Evolutionary conservation across 2,888 invertebrate genomes (phyloP).

Genomic region (Teleogryllus oceanicus): DNA sequence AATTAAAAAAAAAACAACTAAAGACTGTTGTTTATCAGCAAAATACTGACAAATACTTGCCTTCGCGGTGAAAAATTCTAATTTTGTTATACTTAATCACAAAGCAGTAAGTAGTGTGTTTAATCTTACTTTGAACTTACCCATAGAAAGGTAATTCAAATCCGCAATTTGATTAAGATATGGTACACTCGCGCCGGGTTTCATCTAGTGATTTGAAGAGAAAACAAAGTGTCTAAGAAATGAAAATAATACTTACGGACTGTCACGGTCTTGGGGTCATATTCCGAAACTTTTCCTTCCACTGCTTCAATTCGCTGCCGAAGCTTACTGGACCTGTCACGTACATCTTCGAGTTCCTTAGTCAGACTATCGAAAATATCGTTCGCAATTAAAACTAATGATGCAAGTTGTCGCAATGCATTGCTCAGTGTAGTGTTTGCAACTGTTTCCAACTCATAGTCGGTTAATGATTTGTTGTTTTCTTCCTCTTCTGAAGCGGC

Average conservation of each 20-base stretch:
- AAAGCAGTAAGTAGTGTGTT: too few relatives aligned
- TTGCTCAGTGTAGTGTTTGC: constrained; percentile 82
- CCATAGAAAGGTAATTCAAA: too few relatives aligned
- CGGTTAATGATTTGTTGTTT: constrained; percentile 57
- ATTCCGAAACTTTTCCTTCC: constrained; percentile 66
- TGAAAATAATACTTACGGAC: constrained; percentile 73
- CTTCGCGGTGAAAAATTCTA: too few relatives aligned
- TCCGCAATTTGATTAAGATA: too few relatives aligned
- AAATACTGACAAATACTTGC: too few relatives aligned
- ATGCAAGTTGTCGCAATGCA: constrained; percentile 80
- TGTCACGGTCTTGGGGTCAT: constrained; percentile 86
- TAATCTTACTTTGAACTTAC: too few relatives aligned
- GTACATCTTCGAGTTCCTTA: constrained; percentile 68
- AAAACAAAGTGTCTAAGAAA: not conserved
- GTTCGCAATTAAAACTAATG: constrained; percentile 75
- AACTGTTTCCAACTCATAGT: constrained; percentile 79
- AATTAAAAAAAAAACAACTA: too few relatives aligned
- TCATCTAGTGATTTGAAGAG: too few relatives aligned
- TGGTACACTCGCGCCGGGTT: too few relatives aligned
- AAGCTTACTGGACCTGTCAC: constrained; percentile 68
- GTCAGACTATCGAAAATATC: constrained; percentile 82
- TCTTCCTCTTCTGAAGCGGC: constrained; percentile 52
- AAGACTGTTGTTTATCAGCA: too few relatives aligned
- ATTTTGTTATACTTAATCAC: too few relatives aligned
- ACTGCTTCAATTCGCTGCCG: constrained; percentile 67